Base-by-base conservation (phyloP, 2,113 vertebrate genomes). In the Chitala chitala region DNA sequence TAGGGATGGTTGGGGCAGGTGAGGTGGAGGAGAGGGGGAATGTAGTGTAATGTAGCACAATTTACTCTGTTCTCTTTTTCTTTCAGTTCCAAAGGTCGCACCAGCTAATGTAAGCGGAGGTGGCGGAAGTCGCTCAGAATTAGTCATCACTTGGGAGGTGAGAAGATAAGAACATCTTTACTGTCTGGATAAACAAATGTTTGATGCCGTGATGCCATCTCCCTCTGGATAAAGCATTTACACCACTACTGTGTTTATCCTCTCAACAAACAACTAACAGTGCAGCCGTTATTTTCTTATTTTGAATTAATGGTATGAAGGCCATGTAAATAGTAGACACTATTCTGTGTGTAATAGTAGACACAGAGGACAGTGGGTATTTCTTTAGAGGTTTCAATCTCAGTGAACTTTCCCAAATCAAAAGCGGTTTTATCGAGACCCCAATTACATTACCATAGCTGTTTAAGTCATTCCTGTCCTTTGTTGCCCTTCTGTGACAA, bases 91-190 rank as follows among this genome's bases (percentile, higher is more conserved):
- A 0, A 95, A 95, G 86, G 92, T 98, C 87, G 95, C 95, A 24
- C 96, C 96, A 0, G 94, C 95, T 22, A 98, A 96, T 0, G 95
- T 98, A 88, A 98, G 94, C 1, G 97, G 97, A 81, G 97, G 97
- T 6, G 97, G 97, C 72, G 97, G 97, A 80, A 98, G 93, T 87
- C 94, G 94, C 78, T 95, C 94, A 0, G 97, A 99, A 84, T 92
- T 99, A 89, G 96, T 99, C 85, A 99, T 99, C 84, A 96, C 94
- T 13, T 98, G 96, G 96, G 96, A 99, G 94, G 96, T 98, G 89
- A 94, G 90, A 65, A n/a, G n/a, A n/a, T n/a, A n/a, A n/a, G n/a
- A n/a, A n/a, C 73, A 69, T 77, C 71, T 15, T 50, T 50, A 58
- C 77, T 46, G 54, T 33, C 29, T 73, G 55, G n/a, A n/a, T n/a